Evolutionary conservation across 2,888 invertebrate species (phyloP).

Genomic region (Torymus aiolomorphi): DNA sequence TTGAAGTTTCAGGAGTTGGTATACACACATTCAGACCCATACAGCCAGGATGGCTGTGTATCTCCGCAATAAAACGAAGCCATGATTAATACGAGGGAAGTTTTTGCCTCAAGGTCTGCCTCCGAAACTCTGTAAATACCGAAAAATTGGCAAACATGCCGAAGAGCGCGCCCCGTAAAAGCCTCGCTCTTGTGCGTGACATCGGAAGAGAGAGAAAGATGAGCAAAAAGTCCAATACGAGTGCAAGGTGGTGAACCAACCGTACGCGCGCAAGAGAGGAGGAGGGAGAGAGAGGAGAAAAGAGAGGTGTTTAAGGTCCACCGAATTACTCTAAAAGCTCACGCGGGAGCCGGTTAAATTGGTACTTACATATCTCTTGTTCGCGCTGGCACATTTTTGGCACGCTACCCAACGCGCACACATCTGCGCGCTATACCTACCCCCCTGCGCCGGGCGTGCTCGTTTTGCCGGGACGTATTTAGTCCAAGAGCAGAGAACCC

Average conservation of each 20-base stretch:
- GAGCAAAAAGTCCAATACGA: neutral
- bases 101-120: constrained; percentile 27
- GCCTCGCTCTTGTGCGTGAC: constrained; percentile 16
- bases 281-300: neutral
- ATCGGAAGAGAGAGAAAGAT: neutral
- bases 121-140: constrained; percentile 43
- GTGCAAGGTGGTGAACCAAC: neutral
- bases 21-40: too few species aligned
- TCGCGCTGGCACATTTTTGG: constrained; percentile 71
- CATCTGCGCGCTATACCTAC: constrained; percentile 58
- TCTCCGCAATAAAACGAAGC: constrained; percentile 24
- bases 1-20: neutral
- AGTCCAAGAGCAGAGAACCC: constrained; percentile 64
- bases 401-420: constrained; percentile 63
- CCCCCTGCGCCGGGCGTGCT: constrained; percentile 46
- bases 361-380: constrained; percentile 71
- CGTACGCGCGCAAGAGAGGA: neutral
- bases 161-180: constrained; percentile 5
- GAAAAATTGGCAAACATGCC: constrained; percentile 46
- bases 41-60: neutral
- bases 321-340: constrained; percentile 63
- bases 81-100: constrained; percentile 42
- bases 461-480: constrained; percentile 68
- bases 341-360: constrained; percentile 66
- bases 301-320: constrained; percentile 50